These are phyloP conservation scores for Entelurus aequoreus DNA, from an alignment of 2,113 vertebrate species.

Conservation along the genomic window DNA sequence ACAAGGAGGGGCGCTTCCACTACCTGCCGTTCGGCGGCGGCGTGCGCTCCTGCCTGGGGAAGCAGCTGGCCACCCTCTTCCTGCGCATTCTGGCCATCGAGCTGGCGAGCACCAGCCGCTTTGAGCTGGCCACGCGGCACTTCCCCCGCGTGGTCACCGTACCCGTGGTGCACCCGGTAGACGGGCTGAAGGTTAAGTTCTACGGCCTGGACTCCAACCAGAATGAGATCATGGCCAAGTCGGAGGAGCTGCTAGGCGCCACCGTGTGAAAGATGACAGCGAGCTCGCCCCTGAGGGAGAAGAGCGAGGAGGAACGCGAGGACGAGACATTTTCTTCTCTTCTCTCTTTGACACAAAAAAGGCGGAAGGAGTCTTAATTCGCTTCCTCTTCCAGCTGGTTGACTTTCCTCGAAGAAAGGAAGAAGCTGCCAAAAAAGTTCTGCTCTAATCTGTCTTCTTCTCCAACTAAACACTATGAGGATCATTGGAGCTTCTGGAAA, in stretches of 20 bases:
- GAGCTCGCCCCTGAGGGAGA: neutral
- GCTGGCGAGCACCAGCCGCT: constrained; percentile 89
- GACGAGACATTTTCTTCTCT: constrained; percentile 39
- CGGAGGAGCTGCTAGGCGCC: constrained; percentile 86
- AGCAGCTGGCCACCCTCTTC: constrained; percentile 93
- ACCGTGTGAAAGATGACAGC: constrained; percentile 72
- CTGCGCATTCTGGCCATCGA: constrained; percentile 89
- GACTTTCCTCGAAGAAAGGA: constrained; percentile 54
- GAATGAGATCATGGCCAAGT: constrained; percentile 94
- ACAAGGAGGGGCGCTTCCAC: constrained; percentile 93
- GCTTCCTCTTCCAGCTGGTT: constrained; percentile 30
- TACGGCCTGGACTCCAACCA: constrained; percentile 97
- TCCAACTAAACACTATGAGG: constrained; percentile 64
- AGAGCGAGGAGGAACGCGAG: constrained; percentile 32
- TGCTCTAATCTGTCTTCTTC: constrained; percentile 65
- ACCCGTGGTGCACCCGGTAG: constrained; percentile 89
- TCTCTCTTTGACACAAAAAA: constrained; percentile 23
- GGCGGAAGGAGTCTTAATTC: constrained; percentile 18
- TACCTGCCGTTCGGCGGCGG: constrained; percentile 95
- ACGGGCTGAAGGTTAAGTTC: constrained; percentile 92
- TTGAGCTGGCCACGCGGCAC: constrained; percentile 89
- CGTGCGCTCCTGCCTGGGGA: constrained; percentile 91
- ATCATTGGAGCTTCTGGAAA: constrained; percentile 50
- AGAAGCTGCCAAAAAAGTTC: constrained; percentile 70
- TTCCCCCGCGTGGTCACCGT: constrained; percentile 88